Base-by-base conservation (phyloP, 2,888 invertebrate genomes). In the Hypsopygia costalis region DNA sequence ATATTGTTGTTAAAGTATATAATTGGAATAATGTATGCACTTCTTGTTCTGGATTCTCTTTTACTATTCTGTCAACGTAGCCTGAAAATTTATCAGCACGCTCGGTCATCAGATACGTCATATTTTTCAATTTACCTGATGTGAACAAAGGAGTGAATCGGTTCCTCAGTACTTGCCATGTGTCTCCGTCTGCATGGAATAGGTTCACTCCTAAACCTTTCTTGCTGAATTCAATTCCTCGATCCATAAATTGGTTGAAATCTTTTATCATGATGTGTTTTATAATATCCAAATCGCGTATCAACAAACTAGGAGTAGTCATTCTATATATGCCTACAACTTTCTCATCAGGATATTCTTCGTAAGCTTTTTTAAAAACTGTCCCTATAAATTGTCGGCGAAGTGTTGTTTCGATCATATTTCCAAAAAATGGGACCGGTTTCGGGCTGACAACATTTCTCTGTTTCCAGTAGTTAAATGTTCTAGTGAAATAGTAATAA, bases 61-160 rank as follows among this genome's bases (percentile, higher is more conserved):
- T 30, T 3, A 47, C 43, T 28, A 60, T 8, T 0, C 38, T 34
- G 1, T 47, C 43, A 0, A 76, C 6, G 31, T 67, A 54, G 0
- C 68, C 43, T 0, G 65, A 16, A 25, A 73, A 72, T 6, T 50
- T 45, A 5, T 78, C 60, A 9, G 56, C 65, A 1, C 63, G 56
- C 20, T 72, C 68, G 11, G 46, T 45, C 10, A 81, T 45, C 11
- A 80, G 38, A 44, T 68, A 50, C 11, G 73, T 55, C 79, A 81
- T 80, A 22, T 69, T 72, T 43, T 67, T 79, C n/a, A 79, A 46
- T 53, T 81, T 80, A 1, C 71, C 69, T 0, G 78, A 61, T 3
- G 76, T 75, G 36, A 80, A 81, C 8, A 76, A 49, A 0, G 79
- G 75, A 1, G 70, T 66, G n/a, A 81, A 66, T 1, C 58, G 55